Base-by-base conservation (phyloP, 2,797 vertebrate genomes). In the Poeciliopsis presidionis region DNA sequence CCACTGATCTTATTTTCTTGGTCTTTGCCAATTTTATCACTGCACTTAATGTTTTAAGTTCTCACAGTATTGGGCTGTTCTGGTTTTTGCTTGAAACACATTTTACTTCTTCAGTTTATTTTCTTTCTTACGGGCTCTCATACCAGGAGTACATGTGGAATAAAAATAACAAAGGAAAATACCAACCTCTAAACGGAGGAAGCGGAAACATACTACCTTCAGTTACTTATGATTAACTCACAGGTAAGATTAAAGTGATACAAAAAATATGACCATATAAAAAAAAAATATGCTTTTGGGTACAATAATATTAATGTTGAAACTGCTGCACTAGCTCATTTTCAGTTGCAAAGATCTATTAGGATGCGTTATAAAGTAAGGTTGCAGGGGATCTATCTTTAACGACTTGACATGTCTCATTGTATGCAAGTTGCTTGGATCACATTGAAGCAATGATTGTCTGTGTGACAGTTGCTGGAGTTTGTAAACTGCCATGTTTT, bases 21-120 rank as follows among this genome's bases (percentile, higher is more conserved):
- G 36, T 65, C 57, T 74, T 73, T 75, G 14, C 36, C 83, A 7
- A 22, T 47, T 49, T 57, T 51, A 16, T 51, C 46, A 61, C 74
- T 84, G 39, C 20, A 67, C 77, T 30, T 12, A 33, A 49, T 53
- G 16, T 71, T 67, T 71, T 13, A 14, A 63, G 22, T 51, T 65
- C 5, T 72, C 61, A 25, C 55, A 57, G n/a, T 73, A n/a, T 72
- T 59, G 30, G 46, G 72, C 33, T 73, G 73, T 47, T 67, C 73
- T 55, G 71, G 22, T 39, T 81, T 79, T 74, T 49, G 76, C 82
- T 80, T 83, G 45, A 85, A 73, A 67, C 14, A 25, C 22, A 47
- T 69, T 67, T 5, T 53, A 71, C 75, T 55, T 55, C 46, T 22
- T 41, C 9, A 49, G 18, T 39, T 65, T 13, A 39, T 39, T 25